Evolutionary conservation across 2,797 vertebrate genomes (phyloP), one percentile per base, ranked within the genome.

Genomic region (Acanthurus lineatus): DNA sequence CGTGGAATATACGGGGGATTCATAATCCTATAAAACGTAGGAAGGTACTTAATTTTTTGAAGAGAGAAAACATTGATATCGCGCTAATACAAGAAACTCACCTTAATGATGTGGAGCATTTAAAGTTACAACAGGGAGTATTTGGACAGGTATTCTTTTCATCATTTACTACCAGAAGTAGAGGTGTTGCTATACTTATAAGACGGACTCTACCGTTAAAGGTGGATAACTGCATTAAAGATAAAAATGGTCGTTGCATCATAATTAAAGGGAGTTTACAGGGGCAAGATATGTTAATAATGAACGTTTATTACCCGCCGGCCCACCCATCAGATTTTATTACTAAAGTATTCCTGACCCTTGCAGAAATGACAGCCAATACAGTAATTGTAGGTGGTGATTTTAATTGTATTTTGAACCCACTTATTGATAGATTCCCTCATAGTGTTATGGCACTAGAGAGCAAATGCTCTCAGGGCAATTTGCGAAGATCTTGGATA

Each of bases 321-420:
- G 59, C 42, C 16, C 60, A 71, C 25, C 76, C 45, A 51, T 14
- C 5, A 9, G 40, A 32, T 6, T 78, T 70, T 8, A 49, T 77
- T 40, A 68, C 64, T 8, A 79, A 79, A 56, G 5, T 62, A 2
- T 79, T 79, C 53, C 17, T 61, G n/a, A 65, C 62, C 3, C 45
- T 79, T 9, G 61, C 69, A 20, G 38, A n/a, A 52, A 25, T 53
- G 20, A 32, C 54, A 54, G 11, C 38, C 12, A 25, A 54, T 15
- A 54, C 20, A 6, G 64, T 67, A 40, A 69, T 69, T 10, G 12
- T 69, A 45, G 66, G 51, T 4, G 32, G 56, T 38, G 56, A 38
- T 58, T 58, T 58, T 58, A 58, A 58, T 3, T 38, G 35, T 19
- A 63, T 60, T 35, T 20, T 45, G 44, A 69, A 63, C 20, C 49